A percentile compares a stretch with the other conserved stretches of the same genome.
These are phyloP conservation scores for Polypedilum vanderplanki DNA, from an alignment of 1,140 invertebrate species.

Conservation along the genomic window DNA sequence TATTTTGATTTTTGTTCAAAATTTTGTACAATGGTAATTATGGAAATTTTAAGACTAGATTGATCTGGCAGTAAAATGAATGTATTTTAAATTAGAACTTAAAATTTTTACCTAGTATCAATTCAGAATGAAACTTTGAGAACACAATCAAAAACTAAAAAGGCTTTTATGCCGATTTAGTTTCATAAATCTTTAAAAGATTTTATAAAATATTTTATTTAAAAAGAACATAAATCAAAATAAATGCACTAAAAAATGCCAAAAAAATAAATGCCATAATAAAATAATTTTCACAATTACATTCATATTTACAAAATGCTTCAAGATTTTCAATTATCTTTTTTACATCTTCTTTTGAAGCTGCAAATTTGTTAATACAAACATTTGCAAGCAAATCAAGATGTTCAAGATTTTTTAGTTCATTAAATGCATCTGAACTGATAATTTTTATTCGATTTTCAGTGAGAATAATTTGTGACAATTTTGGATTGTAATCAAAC, in stretches of 20 bases:
- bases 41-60: too few relatives aligned
- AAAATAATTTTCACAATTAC: background rate
- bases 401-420: background rate
- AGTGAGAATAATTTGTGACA: background rate
- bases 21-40: too few relatives aligned
- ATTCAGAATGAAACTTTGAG: too few relatives aligned
- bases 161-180: too few relatives aligned
- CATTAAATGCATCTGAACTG: background rate
- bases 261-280: background rate
- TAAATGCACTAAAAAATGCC: background rate
- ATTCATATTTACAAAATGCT: background rate
- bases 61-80: too few relatives aligned
- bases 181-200: too few relatives aligned
- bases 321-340: background rate
- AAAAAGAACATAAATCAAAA: background rate
- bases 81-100: too few relatives aligned
- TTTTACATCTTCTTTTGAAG: background rate
- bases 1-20: too few relatives aligned
- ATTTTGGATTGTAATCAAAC: background rate
- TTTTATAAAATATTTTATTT: background rate
- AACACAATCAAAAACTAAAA: too few relatives aligned
- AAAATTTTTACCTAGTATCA: too few relatives aligned
- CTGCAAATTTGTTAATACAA: background rate
- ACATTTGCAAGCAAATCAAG: background rate
- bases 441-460: background rate